Evolutionary conservation across 2,797 vertebrate genomes (phyloP), one percentile per base, ranked within the genome.

Genomic region (Mallotus villosus): DNA sequence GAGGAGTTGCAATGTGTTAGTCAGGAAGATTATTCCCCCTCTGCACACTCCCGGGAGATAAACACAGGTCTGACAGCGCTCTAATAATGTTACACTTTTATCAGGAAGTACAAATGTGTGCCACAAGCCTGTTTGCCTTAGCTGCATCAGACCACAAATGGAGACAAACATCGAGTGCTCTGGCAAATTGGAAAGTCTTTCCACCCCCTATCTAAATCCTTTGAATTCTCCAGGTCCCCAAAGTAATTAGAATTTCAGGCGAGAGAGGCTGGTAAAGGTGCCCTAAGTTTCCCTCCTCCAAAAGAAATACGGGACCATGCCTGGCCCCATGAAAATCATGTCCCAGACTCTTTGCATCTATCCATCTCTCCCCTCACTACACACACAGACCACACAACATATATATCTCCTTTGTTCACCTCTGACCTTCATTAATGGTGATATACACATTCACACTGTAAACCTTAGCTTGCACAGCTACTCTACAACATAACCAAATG

Each of bases 171-270:
- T 92, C 90, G 92, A 92, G 88, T 89, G 84, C 87, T 87, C 81
- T 88, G 90, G 89, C 87, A 93, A 93, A 94, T 94, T 93, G 90
- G 91, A 93, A 93, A 90, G 90, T 85, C 73, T 80, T 81, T 81
- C 61, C 69, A 41, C 37, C 46, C 41, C 34, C 57, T 88, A 87
- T 91, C 90, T 92, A 93, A 94, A 93, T 93, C 90, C 90, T 89
- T 86, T 87, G 89, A 92, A 93, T 92, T 93, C 93, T 94, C 92
- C 87, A 91, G 89, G 91, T 94, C 93, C 93, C 93, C 82, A 87
- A 94, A 91, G 92, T 94, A 93, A 94, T 94, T 93, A 94, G 91
- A 91, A 88, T 92, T 90, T 91, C 86, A 80, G 82, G 88, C 85
- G 88, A 91, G 84, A 82, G 87, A 85, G 51, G 72, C 89, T 90